These are phyloP conservation scores for Pelusios castaneus DNA, from an alignment of 2,113 vertebrate species.

Conservation along the genomic window DNA sequence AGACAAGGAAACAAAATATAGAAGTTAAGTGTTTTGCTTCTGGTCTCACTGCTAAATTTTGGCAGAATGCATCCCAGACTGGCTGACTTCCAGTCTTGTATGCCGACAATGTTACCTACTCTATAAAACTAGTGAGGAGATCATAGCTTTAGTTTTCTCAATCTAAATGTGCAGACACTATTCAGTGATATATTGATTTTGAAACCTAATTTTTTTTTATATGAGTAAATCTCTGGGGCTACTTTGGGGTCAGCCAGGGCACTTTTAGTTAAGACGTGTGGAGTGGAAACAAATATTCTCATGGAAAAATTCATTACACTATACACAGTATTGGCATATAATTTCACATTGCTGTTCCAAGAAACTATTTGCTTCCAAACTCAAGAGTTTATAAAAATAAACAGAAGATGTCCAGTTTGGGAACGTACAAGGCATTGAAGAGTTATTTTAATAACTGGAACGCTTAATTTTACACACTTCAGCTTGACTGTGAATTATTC, in stretches of 20 bases:
- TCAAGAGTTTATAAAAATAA: slow-evolving; percentile 13
- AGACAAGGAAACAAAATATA: background rate
- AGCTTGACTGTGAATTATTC: background rate
- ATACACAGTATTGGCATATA: slow-evolving; percentile 37
- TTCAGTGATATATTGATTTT: slow-evolving; percentile 63
- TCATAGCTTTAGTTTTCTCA: background rate
- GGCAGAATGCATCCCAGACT: slow-evolving; percentile 5
- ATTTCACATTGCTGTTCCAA: slow-evolving; percentile 62
- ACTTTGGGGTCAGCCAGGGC: slow-evolving; percentile 56
- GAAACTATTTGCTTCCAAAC: slow-evolving; percentile 65
- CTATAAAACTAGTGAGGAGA: slow-evolving; percentile 14
- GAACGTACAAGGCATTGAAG: slow-evolving; percentile 24
- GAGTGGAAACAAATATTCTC: slow-evolving; percentile 62
- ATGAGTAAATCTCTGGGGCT: slow-evolving; percentile 56
- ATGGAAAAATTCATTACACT: slow-evolving; percentile 57
- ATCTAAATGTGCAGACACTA: slow-evolving; percentile 45
- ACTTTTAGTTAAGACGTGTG: slow-evolving; percentile 59
- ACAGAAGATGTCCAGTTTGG: slow-evolving; percentile 36
- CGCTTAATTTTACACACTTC: background rate
- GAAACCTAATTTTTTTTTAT: slow-evolving; percentile 44
- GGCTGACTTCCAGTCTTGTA: background rate
- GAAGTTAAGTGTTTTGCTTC: background rate
- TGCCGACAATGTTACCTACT: background rate
- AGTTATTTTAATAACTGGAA: slow-evolving; percentile 36
- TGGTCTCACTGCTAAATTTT: slow-evolving; percentile 23